phyloP scores from a whole-genome alignment of 2,888 invertebrate species.

The Oligia latruncula region DNA sequence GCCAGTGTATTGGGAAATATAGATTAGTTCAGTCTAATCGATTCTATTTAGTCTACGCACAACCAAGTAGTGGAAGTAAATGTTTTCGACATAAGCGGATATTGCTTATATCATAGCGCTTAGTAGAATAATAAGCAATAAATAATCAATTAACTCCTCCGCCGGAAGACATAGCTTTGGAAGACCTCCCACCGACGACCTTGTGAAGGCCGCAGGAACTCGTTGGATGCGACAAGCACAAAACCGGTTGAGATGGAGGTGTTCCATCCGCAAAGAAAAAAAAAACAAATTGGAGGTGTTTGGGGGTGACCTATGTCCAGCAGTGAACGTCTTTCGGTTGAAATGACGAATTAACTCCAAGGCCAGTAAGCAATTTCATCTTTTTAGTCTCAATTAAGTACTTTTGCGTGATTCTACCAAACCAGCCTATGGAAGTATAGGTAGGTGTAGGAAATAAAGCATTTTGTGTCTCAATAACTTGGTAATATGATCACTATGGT shows the following conservation, averaged over 20 bases:
- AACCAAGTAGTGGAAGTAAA: background rate
- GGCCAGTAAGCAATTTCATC: background rate
- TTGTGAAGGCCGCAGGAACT: too few relatives aligned
- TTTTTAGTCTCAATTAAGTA: background rate
- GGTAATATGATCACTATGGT: constrained; percentile 23
- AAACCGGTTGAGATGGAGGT: too few relatives aligned
- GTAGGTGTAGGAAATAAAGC: background rate
- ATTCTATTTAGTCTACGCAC: background rate
- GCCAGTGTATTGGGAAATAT: background rate
- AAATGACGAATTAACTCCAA: background rate
- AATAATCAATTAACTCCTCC: background rate
- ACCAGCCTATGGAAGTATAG: background rate
- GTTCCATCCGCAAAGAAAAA: too few relatives aligned
- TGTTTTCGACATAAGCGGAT: background rate
- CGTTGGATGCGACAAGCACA: too few relatives aligned
- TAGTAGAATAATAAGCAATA: background rate
- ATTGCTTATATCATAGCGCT: background rate
- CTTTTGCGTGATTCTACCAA: background rate
- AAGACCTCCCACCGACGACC: too few relatives aligned
- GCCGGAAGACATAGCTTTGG: too few relatives aligned
- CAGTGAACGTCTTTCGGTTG: too few relatives aligned
- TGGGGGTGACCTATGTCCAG: too few relatives aligned
- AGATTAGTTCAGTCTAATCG: background rate
- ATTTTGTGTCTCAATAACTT: background rate
- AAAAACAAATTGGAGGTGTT: too few relatives aligned